Base-by-base conservation (phyloP, 2,888 invertebrate species). In the Papilio elwesi region DNA sequence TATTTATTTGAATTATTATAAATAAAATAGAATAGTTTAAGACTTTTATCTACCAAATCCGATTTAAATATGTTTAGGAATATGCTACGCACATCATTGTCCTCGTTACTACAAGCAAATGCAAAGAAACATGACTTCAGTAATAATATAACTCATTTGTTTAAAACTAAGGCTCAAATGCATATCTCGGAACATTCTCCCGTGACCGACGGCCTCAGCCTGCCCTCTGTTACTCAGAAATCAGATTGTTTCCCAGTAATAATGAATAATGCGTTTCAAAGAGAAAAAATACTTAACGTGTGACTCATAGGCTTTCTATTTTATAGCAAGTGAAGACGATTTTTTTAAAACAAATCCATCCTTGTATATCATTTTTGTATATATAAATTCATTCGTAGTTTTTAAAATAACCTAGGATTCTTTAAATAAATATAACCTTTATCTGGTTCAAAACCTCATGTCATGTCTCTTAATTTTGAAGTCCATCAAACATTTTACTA, bases 161-260 rank as follows among this genome's bases (percentile, higher is more conserved):
- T 82, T 81, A 77, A 83, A 85, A 81, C 79, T 82, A 77, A 79
- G 82, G 71, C 53, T 48, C 47, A 62, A 80, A 80, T 76, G 78
- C 89, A 92, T 93, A 87, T 78, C 91, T 85, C 78, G 79, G 79
- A 89, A 80, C 84, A 83, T 84, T 84, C 88, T 93, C 93, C 93
- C 93, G 90, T 93, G 92, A 93, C 59, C 59, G 38, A 5, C 92
- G 91, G 83, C 83, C 83, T 82, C 85, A 59, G 65, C 70, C 68
- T 70, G 70, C 63, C 75, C 67, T 80, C 83, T 78, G 83, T 87
- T 88, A 87, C 80, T 79, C 78, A 81, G 78, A 82, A 76, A 84
- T 80, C 80, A 83, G 83, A 88, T 86, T 82, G 78, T 77, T 90
- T 89, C 88, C 80, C 74, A 74, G 87, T 85, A 88, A 85, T 88